phyloP scores from a whole-genome alignment of 1,140 invertebrate genomes.

The Dolichoris vasculosae region DNA sequence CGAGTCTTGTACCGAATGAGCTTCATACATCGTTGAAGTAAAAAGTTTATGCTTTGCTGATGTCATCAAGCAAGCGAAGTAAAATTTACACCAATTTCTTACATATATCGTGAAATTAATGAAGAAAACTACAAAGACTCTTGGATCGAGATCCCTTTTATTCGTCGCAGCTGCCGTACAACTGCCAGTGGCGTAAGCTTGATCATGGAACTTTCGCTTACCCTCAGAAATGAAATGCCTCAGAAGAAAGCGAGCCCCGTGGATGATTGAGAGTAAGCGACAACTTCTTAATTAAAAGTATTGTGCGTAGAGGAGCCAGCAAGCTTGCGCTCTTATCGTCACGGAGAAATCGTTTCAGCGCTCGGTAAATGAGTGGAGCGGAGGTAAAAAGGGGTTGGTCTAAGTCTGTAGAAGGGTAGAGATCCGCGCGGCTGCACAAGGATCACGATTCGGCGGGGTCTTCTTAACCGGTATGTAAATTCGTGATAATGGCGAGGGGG shows the following conservation, averaged over 20 bases:
- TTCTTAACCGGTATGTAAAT: constrained; percentile 67
- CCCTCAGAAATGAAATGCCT: constrained; percentile 5
- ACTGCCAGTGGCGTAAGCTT: background rate
- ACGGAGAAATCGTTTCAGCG: background rate
- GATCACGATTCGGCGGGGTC: constrained; percentile 53
- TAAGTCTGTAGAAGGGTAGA: background rate
- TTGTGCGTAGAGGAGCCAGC: constrained; percentile 62
- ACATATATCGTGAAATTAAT: constrained; percentile 15
- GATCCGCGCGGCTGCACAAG: constrained; percentile 5
- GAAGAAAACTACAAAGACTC: background rate
- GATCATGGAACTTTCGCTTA: background rate
- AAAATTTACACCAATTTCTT: background rate
- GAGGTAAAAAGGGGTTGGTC: constrained; percentile 33
- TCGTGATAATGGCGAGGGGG: constrained; percentile 68
- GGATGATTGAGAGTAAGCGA: constrained; percentile 38
- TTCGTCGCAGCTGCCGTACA: background rate
- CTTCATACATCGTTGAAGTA: background rate
- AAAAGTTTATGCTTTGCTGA: background rate
- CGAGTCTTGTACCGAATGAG: background rate
- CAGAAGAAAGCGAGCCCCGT: background rate
- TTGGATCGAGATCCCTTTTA: background rate
- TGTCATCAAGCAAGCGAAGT: background rate
- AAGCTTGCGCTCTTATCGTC: constrained; percentile 66
- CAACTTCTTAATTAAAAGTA: constrained; percentile 72
- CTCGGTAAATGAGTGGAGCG: constrained; percentile 32